Evolutionary conservation across 2,113 vertebrate genomes (phyloP).

Genomic region (Melanocharis versteri): DNA sequence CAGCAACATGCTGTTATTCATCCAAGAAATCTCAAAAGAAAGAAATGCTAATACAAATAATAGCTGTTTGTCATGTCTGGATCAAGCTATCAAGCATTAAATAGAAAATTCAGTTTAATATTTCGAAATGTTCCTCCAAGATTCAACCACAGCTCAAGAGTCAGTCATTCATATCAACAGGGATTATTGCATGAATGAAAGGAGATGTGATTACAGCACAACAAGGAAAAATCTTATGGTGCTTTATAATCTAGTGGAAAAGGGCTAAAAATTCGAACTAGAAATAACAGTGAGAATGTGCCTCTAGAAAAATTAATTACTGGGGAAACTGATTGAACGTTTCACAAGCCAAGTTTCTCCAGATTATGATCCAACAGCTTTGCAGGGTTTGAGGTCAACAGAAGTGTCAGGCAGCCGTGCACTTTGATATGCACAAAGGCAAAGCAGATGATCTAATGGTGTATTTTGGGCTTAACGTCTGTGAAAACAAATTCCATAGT

Average conservation of each 20-base stretch:
- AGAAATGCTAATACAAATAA: not conserved
- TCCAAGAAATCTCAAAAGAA: not conserved
- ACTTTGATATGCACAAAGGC: not conserved
- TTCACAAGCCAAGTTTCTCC: not conserved
- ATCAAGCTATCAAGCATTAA: not conserved
- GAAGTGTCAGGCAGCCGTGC: not conserved
- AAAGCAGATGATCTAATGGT: not conserved
- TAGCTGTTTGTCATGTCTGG: not conserved
- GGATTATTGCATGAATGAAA: not conserved
- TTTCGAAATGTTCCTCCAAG: not conserved
- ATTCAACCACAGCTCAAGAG: not conserved
- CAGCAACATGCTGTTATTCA: not conserved
- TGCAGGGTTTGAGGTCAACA: slow-evolving; percentile 1
- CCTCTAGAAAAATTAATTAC: not conserved
- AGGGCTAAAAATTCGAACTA: not conserved
- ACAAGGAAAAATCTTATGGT: not conserved
- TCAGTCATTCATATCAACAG: not conserved
- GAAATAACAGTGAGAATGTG: not conserved
- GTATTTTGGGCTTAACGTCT: not conserved
- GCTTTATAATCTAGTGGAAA: not conserved
- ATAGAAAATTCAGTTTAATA: not conserved
- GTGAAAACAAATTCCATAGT: not conserved
- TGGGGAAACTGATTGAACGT: not conserved
- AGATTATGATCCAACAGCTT: not conserved
- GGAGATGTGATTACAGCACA: not conserved